phyloP scores from a whole-genome alignment of 2,113 vertebrate species.

The Hiodon alosoides region DNA sequence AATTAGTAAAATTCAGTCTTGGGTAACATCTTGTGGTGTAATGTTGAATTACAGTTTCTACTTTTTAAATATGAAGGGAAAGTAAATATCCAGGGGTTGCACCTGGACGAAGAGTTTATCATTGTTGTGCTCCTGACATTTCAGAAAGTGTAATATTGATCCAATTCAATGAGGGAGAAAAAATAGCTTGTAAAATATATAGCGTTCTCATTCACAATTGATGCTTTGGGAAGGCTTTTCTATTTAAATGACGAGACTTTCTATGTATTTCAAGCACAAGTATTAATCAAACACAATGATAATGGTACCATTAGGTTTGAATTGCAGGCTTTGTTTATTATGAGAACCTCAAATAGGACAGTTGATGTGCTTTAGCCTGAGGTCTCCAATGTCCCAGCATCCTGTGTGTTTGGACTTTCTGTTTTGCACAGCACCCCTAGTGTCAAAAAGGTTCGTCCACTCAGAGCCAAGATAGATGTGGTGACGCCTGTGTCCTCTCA shows the following conservation, averaged over 20 bases:
- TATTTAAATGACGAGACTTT: too few relatives aligned
- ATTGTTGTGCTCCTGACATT: background rate
- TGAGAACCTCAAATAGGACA: background rate
- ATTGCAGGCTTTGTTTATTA: too few relatives aligned
- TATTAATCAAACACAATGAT: too few relatives aligned
- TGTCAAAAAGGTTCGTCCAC: too few relatives aligned
- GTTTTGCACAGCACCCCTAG: too few relatives aligned
- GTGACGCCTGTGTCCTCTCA: too few relatives aligned
- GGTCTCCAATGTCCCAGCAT: background rate
- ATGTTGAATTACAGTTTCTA: conserved; percentile 10
- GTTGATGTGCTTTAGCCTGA: background rate
- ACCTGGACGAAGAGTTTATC: too few relatives aligned
- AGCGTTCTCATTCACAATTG: background rate
- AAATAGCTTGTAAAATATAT: too few relatives aligned
- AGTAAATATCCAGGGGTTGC: background rate
- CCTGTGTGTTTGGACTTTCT: background rate
- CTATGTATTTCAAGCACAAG: too few relatives aligned
- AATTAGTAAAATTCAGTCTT: background rate
- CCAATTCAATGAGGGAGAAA: too few relatives aligned
- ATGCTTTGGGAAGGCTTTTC: background rate
- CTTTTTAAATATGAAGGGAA: background rate
- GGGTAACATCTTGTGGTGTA: conserved; percentile 29
- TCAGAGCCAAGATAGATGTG: too few relatives aligned
- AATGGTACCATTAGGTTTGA: too few relatives aligned
- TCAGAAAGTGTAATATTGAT: background rate